phyloP scores from a whole-genome alignment of 2,888 invertebrate species.

The Philhelius pedissequus region DNA sequence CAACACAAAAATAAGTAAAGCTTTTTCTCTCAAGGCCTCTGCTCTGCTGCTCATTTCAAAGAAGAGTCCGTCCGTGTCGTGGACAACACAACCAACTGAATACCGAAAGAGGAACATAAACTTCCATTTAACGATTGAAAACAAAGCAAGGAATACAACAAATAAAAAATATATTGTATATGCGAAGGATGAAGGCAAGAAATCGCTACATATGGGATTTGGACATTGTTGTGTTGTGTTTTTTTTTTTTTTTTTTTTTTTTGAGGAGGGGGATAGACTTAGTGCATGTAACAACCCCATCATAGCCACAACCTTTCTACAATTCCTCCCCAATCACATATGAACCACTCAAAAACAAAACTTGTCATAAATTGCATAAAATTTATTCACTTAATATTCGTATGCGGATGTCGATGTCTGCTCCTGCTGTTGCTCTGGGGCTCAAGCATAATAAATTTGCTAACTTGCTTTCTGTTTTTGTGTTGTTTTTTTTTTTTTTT shows the following conservation, averaged over 20 bases:
- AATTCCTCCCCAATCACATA: constrained; percentile 24
- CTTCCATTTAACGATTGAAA: constrained; percentile 42
- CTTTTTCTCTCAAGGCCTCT: constrained; percentile 21
- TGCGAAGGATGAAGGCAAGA: constrained; percentile 10
- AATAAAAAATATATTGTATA: neutral
- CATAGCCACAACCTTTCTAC: neutral
- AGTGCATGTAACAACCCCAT: neutral
- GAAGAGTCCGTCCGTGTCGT: constrained; percentile 17
- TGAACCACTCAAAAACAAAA: constrained; percentile 62
- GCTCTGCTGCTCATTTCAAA: no score
- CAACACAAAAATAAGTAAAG: constrained; percentile 29
- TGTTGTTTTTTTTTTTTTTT: neutral
- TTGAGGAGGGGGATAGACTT: neutral
- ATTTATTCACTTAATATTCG: constrained; percentile 66
- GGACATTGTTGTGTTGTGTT: constrained; percentile 11
- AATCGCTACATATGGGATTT: constrained; percentile 30
- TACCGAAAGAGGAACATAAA: constrained; percentile 29
- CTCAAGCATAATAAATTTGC: constrained; percentile 54
- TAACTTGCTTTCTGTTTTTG: constrained; percentile 46
- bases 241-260: no score
- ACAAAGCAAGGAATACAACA: constrained; percentile 21
- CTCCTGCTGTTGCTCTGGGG: constrained; percentile 54
- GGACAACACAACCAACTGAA: constrained; percentile 1
- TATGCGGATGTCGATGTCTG: constrained; percentile 65
- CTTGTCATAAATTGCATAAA: constrained; percentile 65